Evolutionary conservation across 1,140 invertebrate species (phyloP).

Genomic region (Drosophila pachea): DNA sequence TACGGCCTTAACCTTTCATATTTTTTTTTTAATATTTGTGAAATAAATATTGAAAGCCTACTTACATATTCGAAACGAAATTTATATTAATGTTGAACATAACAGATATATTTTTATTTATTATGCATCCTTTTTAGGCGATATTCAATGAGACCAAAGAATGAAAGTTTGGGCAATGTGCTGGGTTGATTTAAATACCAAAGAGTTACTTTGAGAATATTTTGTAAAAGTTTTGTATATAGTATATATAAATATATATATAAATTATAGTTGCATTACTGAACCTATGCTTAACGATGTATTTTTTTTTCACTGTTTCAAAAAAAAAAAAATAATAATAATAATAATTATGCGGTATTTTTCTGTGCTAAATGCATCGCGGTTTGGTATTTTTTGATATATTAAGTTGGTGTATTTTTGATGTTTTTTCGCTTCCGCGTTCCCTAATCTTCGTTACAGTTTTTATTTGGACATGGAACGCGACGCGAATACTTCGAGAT

Average conservation of each 20-base stretch:
- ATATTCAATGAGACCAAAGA: slow-evolving; percentile 15
- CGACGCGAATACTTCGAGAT: slow-evolving; percentile 58
- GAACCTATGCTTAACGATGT: too few relatives aligned
- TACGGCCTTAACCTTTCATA: slow-evolving; percentile 13
- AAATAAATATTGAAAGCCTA: slow-evolving; percentile 9
- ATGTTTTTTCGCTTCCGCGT: slow-evolving; percentile 50
- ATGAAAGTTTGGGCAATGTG: neutral
- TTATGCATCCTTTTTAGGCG: slow-evolving; percentile 8
- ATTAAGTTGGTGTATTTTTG: slow-evolving; percentile 29
- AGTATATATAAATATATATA: too few relatives aligned
- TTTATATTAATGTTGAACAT: slow-evolving; percentile 1
- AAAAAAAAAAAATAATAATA: neutral
- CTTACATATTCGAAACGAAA: slow-evolving; percentile 2
- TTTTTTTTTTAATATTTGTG: neutral
- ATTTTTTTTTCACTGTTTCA: neutral
- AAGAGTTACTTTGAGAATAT: neutral
- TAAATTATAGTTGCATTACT: too few relatives aligned
- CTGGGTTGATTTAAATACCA: neutral
- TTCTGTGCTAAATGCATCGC: neutral
- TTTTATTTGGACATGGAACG: slow-evolving; percentile 55
- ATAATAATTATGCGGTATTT: neutral
- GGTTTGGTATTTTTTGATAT: slow-evolving; percentile 10
- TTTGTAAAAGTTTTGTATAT: neutral
- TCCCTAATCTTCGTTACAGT: slow-evolving; percentile 47
- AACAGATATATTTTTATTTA: slow-evolving; percentile 20